Evolutionary conservation across 1,140 invertebrate genomes (phyloP).

Genomic region (Stegodyphus dumicola): DNA sequence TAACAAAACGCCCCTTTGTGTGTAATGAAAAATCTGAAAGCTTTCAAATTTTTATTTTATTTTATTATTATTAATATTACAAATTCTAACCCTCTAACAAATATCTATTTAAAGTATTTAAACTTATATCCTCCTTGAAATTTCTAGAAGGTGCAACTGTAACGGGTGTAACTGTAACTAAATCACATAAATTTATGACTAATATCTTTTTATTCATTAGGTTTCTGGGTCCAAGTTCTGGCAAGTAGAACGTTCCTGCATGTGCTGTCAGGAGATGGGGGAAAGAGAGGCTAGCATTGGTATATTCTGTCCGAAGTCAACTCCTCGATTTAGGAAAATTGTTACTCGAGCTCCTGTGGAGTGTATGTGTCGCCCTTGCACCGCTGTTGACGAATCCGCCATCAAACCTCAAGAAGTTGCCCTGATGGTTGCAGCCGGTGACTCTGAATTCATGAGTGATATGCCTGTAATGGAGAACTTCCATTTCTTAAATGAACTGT

Average conservation of each 20-base stretch:
- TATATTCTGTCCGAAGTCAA: constrained; percentile 88
- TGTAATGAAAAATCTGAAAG: too few species aligned
- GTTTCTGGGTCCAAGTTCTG: constrained; percentile 95
- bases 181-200: too few species aligned
- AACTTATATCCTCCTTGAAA: too few species aligned
- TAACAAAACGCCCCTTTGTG: too few species aligned
- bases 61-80: too few species aligned
- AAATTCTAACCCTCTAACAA: too few species aligned
- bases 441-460: background rate
- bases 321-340: constrained; percentile 88
- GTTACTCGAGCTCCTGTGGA: constrained; percentile 89
- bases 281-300: constrained; percentile 89
- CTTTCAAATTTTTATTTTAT: too few species aligned
- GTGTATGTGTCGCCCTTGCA: constrained; percentile 94
- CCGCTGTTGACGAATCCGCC: constrained; percentile 85
- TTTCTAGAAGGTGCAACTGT: too few species aligned
- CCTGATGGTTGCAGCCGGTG: background rate
- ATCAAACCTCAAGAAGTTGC: constrained; percentile 91
- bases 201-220: constrained; percentile 69
- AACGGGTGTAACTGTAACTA: too few species aligned
- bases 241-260: constrained; percentile 94
- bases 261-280: constrained; percentile 94
- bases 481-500: constrained; percentile 23
- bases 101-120: too few species aligned
- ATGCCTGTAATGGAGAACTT: constrained; percentile 25